Base-by-base conservation (phyloP, 2,888 invertebrate genomes). In the Spilosoma lubricipeda region DNA sequence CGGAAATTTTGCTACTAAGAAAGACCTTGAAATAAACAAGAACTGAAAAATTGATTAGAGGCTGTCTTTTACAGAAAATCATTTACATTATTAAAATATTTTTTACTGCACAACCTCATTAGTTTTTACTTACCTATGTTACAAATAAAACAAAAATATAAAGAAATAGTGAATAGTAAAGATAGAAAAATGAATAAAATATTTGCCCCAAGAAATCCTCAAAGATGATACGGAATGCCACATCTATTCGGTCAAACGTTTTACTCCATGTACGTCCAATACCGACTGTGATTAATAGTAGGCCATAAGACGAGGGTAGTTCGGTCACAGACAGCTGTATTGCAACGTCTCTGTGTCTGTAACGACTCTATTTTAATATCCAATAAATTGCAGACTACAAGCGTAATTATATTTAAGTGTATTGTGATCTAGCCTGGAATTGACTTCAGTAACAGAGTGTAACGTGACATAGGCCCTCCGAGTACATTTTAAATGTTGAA, bases 281-380 rank as follows among this genome's bases (percentile, higher is more conserved):
- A 88, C 87, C 74, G 77, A 73, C 85, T 80, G 89, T 92, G 92
- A 93, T 93, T 90, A 91, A 93, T 92, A 84, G 89, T 81, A 81
- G 79, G 85, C 84, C 78, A 80, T 85, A 88, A 89, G 91, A 90
- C 89, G 87, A 90, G 92, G 92, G 90, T 90, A 86, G 85, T 79
- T 77, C 76, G 63, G 80, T 79, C 78, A 81, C 77, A 79, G 91
- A 91, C 90, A 90, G 89, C 85, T 90, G 88, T 90, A 91, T 87
- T 80, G 87, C 86, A 86, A 82, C 79, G 87, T 90, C 89, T 85
- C 85, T 85, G 85, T 83, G 81, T 82, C 79, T 84, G 56, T 59
- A 66, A 27, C 27, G 66, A 77, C 76, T 82, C 77, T 72, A 80
- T 80, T 79, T 75, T 77, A 78, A 80, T 77, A 72, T 65, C 30